Base-by-base conservation (phyloP, 1,140 invertebrate species). In the Episyrphus balteatus region DNA sequence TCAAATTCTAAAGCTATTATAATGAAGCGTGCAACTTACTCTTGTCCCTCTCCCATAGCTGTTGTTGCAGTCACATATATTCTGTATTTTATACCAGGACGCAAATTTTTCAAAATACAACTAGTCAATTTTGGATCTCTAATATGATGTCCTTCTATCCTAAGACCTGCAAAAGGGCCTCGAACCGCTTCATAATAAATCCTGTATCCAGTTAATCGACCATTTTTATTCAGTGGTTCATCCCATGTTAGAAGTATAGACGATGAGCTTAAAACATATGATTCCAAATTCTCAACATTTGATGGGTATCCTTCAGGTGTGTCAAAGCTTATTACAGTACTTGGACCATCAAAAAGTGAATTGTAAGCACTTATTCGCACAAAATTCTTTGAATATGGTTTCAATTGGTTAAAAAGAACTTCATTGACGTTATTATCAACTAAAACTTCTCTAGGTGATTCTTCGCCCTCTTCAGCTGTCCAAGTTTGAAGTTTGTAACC, bases 401-500 rank as follows among this genome's bases (percentile, higher is more conserved):
- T 83, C 56, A 97, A 88, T 55, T 88, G 90, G 39, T 79, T 80
- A 1, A 95, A 81, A n/a, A 87, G 58, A 30, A 83, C 80, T 38
- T 74, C 72, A 1, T 81, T 86, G 0, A 76, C 78, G 56, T 84
- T 81, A 1, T 79, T 78, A 57, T 80, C 81, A n/a, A 90, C 77
- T 39, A 86, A 75, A 40, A 90, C 84, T 68, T 93, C 88, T 44
- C 86, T 75, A 42, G 82, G 70, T 10, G 77, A 78, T 47, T 84
- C 79, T 57, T 84, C 80, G 33, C 82, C 80, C 39, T 86, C 86
- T 36, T 73, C 73, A n/a, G 89, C 85, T 5, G 84, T 90, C 92
- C 92, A 96, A 2, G 87, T 93, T 70, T 92, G 86, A 45, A 97
- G 90, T 70, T 94, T 94, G 67, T 97, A 98, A 11, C 93, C 93